Conservation (phyloP, 2,113 vertebrate species). For the Rhinogobius similis region DNA sequence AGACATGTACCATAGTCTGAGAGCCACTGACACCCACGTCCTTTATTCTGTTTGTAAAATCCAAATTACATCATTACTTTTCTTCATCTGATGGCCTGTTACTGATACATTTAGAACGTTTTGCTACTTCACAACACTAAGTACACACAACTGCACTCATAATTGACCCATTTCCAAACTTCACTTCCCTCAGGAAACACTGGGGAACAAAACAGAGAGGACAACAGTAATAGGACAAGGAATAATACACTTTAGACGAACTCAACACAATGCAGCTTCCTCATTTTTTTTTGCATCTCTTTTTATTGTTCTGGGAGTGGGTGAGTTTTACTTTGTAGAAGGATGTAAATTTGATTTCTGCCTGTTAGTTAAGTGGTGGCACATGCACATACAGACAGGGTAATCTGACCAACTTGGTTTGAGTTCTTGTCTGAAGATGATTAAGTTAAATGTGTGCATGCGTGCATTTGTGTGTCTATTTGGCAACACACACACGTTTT, state of each 20-base stretch:
- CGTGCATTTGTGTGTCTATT: conserved; percentile 9
- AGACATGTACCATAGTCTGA: background rate
- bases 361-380: conserved; percentile 54
- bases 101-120: conserved; percentile 52
- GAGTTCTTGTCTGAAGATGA: conserved; percentile 43
- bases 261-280: conserved; percentile 15
- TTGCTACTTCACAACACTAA: conserved; percentile 18
- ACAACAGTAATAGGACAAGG: conserved; percentile 47
- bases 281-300: conserved; percentile 28
- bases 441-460: conserved; percentile 36
- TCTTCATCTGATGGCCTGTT: conserved; percentile 22
- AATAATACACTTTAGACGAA: conserved; percentile 50
- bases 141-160: conserved; percentile 25
- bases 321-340: conserved; percentile 20
- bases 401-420: conserved; percentile 45
- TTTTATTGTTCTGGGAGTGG: conserved; percentile 29
- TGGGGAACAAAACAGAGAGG: conserved; percentile 57
- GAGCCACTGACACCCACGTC: background rate
- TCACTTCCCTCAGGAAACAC: conserved; percentile 55
- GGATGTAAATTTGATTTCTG: conserved; percentile 40
- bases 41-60: conserved; percentile 44
- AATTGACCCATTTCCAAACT: conserved; percentile 49
- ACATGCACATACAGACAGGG: conserved; percentile 46
- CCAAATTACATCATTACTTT: conserved; percentile 27
- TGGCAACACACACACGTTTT: conserved; percentile 11